Percentiles rank a stretch among this genome's conserved stretches.
phyloP scores from a whole-genome alignment of 2,797 vertebrate genomes.

The Phrynocephalus forsythii region DNA sequence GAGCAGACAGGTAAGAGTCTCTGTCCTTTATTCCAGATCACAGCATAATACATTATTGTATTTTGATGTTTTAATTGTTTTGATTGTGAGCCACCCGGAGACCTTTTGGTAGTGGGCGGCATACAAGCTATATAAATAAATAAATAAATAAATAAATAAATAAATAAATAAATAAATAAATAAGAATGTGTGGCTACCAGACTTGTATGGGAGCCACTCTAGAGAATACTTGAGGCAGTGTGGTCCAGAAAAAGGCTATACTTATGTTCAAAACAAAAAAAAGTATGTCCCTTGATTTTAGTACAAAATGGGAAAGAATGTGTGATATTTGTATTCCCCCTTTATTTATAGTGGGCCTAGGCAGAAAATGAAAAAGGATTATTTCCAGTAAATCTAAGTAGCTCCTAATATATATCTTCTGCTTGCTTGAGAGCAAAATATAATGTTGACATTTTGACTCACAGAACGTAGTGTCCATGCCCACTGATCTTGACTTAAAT shows the following conservation, averaged over 20 bases:
- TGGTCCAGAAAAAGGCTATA: neutral
- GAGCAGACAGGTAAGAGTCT: neutral
- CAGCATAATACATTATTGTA: too few relatives aligned
- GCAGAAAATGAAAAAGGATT: neutral
- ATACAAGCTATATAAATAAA: too few relatives aligned
- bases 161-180: too few relatives aligned
- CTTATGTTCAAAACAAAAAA: neutral
- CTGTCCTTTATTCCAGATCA: neutral
- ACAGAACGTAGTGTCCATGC: neutral
- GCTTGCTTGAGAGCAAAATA: neutral
- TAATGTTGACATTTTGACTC: neutral
- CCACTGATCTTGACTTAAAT: neutral
- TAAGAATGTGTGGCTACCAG: too few relatives aligned
- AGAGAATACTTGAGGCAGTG: neutral
- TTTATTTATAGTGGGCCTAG: constrained; percentile 9
- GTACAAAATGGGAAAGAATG: neutral
- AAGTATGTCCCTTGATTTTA: neutral
- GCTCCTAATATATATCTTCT: accelerated
- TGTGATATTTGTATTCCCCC: neutral
- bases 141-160: too few relatives aligned
- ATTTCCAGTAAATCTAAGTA: neutral
- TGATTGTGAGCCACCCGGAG: too few relatives aligned
- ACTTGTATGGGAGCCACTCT: too few relatives aligned
- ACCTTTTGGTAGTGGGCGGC: too few relatives aligned
- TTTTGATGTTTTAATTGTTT: too few relatives aligned